Evolutionary conservation across 2,888 invertebrate species (phyloP).

Genomic region (Disparrhopalites patrizii): DNA sequence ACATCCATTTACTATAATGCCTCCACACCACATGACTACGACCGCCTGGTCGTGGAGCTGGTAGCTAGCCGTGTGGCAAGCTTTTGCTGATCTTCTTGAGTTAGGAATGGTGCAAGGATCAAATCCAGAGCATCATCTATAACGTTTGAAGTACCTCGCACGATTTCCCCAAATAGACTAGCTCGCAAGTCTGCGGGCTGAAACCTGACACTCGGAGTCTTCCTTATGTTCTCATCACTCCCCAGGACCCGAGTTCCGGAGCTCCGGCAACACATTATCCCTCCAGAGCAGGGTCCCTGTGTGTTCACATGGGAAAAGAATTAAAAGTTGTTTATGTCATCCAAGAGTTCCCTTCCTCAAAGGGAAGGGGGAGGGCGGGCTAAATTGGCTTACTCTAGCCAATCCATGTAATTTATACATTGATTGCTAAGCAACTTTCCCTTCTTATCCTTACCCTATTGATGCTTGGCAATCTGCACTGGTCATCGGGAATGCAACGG

Average conservation of each 20-base stretch:
- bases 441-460: conserved; percentile 14
- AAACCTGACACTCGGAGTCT: conserved; percentile 26
- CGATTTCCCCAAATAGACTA: conserved; percentile 42
- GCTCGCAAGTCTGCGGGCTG: conserved; percentile 35
- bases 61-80: conserved; percentile 36
- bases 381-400: too few species aligned
- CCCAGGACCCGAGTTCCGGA: conserved; percentile 25
- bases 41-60: not conserved
- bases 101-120: conserved; percentile 41
- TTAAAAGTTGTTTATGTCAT: too few species aligned
- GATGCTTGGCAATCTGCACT: conserved; percentile 29
- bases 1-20: too few species aligned
- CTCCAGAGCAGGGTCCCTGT: conserved; percentile 44
- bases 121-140: conserved; percentile 47
- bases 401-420: too few species aligned
- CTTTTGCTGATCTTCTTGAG: conserved; percentile 44
- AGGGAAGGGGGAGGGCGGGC: too few species aligned
- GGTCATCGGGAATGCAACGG: conserved; percentile 25
- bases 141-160: conserved; percentile 38
- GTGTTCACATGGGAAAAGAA: too few species aligned
- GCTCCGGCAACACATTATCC: conserved; percentile 38
- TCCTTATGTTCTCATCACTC: conserved; percentile 8
- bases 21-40: too few species aligned
- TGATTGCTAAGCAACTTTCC: too few species aligned
- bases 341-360: too few species aligned